phyloP scores from a whole-genome alignment of 2,113 vertebrate species.

The Rhinolophus ferrumequinum region DNA sequence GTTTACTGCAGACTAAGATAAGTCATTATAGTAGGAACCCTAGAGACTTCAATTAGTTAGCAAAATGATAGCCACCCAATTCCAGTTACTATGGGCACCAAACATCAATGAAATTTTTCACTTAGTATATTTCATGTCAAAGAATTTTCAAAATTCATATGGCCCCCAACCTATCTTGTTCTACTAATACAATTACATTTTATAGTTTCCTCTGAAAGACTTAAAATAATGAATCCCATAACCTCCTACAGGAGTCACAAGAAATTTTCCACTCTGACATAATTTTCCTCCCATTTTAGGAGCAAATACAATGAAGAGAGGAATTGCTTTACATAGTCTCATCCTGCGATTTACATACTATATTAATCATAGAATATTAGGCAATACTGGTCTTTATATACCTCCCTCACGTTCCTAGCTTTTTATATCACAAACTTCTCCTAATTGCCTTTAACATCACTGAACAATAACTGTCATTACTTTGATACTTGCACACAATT shows the following conservation, averaged over 20 bases:
- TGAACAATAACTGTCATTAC: background rate
- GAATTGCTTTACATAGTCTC: background rate
- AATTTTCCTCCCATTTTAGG: background rate
- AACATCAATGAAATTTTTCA: background rate
- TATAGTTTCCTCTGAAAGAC: background rate
- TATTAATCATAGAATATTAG: background rate
- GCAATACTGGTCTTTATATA: background rate
- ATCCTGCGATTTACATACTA: background rate
- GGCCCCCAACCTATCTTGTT: background rate
- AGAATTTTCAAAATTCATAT: background rate
- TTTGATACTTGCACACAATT: background rate
- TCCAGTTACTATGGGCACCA: background rate
- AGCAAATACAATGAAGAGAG: background rate
- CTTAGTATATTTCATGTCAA: background rate
- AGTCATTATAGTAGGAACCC: background rate
- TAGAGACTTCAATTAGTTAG: background rate
- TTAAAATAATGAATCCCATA: background rate
- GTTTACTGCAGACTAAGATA: background rate
- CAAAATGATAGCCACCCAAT: background rate
- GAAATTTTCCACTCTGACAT: background rate
- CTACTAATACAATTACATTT: background rate
- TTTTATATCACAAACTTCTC: background rate
- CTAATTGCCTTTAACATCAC: background rate
- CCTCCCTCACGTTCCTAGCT: background rate
- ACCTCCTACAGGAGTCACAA: background rate